phyloP scores from a whole-genome alignment of 2,888 invertebrate genomes.

The Phyllotreta cruciferae region DNA sequence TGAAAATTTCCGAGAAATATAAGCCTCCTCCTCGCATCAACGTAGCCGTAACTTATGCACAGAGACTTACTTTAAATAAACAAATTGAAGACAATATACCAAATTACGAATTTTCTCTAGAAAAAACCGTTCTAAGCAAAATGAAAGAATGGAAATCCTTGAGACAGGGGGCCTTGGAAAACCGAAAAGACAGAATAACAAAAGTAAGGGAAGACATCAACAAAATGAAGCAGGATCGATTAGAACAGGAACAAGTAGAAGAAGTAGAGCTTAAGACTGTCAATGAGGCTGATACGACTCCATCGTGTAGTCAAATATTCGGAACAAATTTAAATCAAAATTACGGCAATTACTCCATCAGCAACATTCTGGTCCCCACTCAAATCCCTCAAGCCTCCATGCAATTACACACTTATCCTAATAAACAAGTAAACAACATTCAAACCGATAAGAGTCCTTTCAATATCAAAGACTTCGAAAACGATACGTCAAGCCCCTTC shows the following conservation, averaged over 20 bases:
- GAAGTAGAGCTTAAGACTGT: slow-evolving; percentile 39
- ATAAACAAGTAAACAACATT: slow-evolving; percentile 40
- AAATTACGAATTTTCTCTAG: slow-evolving; percentile 76
- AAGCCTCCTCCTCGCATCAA: slow-evolving; percentile 78
- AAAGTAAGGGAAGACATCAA: slow-evolving; percentile 60
- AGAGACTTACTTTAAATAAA: slow-evolving; percentile 63
- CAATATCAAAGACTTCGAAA: slow-evolving; percentile 84
- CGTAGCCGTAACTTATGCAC: slow-evolving; percentile 66
- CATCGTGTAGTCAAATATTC: slow-evolving; percentile 25
- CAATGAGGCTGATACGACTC: slow-evolving; percentile 34
- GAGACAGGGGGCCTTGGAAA: slow-evolving; percentile 68
- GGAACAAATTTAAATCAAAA: slow-evolving; percentile 38
- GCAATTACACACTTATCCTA: slow-evolving; percentile 49
- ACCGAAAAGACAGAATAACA: slow-evolving; percentile 63
- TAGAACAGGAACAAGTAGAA: slow-evolving; percentile 41
- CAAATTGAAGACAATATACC: slow-evolving; percentile 65
- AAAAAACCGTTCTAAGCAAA: slow-evolving; percentile 74
- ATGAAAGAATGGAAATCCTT: slow-evolving; percentile 74
- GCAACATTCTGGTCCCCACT: slow-evolving; percentile 50
- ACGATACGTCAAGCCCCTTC: slow-evolving; percentile 91
- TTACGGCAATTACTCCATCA: slow-evolving; percentile 39
- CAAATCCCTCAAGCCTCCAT: slow-evolving; percentile 56
- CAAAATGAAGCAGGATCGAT: slow-evolving; percentile 38
- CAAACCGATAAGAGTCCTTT: slow-evolving; percentile 53
- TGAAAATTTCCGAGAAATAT: slow-evolving; percentile 87